phyloP scores from a whole-genome alignment of 2,113 vertebrate species.

The Tautogolabrus adspersus region DNA sequence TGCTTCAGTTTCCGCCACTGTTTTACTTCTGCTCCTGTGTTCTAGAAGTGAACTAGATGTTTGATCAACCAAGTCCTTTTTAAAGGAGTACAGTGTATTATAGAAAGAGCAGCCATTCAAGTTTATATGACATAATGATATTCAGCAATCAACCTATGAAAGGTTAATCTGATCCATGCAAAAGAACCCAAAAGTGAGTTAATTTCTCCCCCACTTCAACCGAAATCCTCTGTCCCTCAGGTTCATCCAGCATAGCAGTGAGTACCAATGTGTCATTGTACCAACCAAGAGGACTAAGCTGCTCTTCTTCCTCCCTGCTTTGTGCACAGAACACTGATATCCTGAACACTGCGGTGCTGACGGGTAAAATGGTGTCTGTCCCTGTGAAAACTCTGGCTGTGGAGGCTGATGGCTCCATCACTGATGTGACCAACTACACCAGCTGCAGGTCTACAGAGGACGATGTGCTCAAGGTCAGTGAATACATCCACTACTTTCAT shows the following conservation, averaged over 20 bases:
- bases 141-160: too few relatives aligned
- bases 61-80: too few relatives aligned
- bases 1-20: too few relatives aligned
- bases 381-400: constrained; percentile 90
- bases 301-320: constrained; percentile 3
- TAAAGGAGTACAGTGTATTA: too few relatives aligned
- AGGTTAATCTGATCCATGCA: too few relatives aligned
- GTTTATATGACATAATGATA: too few relatives aligned
- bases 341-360: constrained; percentile 93
- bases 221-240: not conserved
- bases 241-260: not conserved
- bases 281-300: not conserved
- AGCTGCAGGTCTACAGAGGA: constrained; percentile 89
- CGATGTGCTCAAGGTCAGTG: constrained; percentile 89
- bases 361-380: constrained; percentile 87
- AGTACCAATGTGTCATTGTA: too few relatives aligned
- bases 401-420: constrained; percentile 87
- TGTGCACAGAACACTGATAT: constrained; percentile 87
- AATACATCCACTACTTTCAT: not conserved
- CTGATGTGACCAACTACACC: constrained; percentile 89
- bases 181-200: too few relatives aligned
- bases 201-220: too few relatives aligned
- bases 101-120: too few relatives aligned
- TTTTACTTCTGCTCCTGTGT: too few relatives aligned
- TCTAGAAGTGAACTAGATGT: too few relatives aligned